These are phyloP conservation scores for Amphibalanus amphitrite DNA, from an alignment of 1,140 invertebrate genomes.

Conservation along the genomic window DNA sequence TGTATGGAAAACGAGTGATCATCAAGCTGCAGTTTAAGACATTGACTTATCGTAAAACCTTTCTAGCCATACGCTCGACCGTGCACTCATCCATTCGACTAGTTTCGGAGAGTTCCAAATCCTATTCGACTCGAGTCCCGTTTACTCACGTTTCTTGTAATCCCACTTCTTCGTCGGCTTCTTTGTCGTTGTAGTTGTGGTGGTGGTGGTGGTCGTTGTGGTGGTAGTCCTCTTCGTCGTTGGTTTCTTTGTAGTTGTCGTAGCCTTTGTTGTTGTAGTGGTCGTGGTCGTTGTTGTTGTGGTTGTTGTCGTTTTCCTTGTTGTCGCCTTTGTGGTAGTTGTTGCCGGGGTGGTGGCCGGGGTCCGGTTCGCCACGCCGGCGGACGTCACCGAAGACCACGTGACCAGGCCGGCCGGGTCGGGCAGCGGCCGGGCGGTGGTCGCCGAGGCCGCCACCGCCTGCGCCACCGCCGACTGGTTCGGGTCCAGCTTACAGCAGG, in stretches of 20 bases:
- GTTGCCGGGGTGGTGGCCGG: slow-evolving; percentile 13
- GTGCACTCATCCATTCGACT: too few relatives aligned
- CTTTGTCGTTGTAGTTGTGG: slow-evolving; percentile 16
- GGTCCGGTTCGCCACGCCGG: neutral
- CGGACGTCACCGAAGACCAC: too few relatives aligned
- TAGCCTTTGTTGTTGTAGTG: slow-evolving; percentile 6
- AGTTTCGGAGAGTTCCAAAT: too few relatives aligned
- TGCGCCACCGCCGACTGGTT: slow-evolving; percentile 8
- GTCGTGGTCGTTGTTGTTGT: too few relatives aligned
- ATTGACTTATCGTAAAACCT: too few relatives aligned
- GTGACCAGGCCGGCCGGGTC: too few relatives aligned
- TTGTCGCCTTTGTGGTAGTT: slow-evolving; percentile 14
- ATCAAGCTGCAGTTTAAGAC: too few relatives aligned
- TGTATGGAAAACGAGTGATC: too few relatives aligned
- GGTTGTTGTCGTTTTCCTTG: too few relatives aligned
- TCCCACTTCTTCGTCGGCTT: slow-evolving; percentile 21
- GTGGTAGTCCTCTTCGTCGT: slow-evolving; percentile 11
- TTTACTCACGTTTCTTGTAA: slow-evolving; percentile 43
- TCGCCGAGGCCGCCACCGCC: neutral
- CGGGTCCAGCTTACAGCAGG: slow-evolving; percentile 44
- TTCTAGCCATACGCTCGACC: too few relatives aligned
- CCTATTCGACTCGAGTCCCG: too few relatives aligned
- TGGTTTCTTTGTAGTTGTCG: slow-evolving; percentile 5
- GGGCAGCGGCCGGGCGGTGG: neutral
- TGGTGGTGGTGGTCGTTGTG: slow-evolving; percentile 11